Percentiles rank a stretch among this genome's conserved stretches.
phyloP scores from a whole-genome alignment of 2,797 vertebrate species.

The Ciconia nigra region DNA sequence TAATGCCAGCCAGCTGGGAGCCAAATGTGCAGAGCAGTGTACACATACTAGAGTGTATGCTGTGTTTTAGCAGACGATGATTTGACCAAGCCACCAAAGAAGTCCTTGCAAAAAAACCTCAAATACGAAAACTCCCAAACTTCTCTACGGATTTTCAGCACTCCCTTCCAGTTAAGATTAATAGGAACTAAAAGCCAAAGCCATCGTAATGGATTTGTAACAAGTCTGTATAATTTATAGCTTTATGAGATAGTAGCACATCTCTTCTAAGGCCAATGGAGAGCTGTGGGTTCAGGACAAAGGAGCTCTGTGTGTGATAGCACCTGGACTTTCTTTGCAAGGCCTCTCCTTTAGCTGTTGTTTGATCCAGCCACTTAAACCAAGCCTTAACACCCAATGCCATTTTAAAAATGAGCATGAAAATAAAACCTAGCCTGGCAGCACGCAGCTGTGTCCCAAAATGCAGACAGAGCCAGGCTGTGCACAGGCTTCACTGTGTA shows the following conservation, averaged over 20 bases:
- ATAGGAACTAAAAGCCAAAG: neutral
- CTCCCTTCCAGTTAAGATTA: neutral
- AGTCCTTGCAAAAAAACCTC: neutral
- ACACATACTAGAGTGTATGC: neutral
- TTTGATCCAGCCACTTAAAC: neutral
- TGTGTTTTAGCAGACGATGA: neutral
- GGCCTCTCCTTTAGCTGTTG: neutral
- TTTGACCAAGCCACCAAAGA: neutral
- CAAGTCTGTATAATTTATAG: neutral
- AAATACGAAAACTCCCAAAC: neutral
- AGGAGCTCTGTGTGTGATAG: neutral
- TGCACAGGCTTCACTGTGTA: neutral
- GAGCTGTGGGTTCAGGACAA: neutral
- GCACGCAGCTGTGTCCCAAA: neutral
- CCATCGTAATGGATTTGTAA: neutral
- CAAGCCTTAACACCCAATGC: neutral
- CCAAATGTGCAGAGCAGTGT: neutral
- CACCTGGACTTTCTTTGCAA: neutral
- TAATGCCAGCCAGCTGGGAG: neutral
- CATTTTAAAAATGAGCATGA: neutral
- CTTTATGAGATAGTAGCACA: neutral
- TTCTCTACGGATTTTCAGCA: neutral
- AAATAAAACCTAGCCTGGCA: neutral
- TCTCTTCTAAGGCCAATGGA: neutral
- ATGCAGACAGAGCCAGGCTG: fast-evolving